Evolutionary conservation across 2,888 invertebrate species (phyloP).

Genomic region (Erynnis tages): DNA sequence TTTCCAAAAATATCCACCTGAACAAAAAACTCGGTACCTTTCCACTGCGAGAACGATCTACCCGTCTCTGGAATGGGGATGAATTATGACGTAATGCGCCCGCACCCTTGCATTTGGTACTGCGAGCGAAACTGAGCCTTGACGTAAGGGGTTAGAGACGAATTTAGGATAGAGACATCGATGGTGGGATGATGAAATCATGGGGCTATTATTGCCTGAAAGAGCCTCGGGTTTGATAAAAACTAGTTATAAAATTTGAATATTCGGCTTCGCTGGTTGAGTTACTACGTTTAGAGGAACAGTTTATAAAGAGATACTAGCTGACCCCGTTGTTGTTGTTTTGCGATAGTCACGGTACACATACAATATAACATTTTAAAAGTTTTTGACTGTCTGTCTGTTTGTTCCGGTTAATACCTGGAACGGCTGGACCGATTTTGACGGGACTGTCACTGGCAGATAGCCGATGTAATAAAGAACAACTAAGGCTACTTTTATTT

Average conservation of each 20-base stretch:
- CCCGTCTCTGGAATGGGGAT: slow-evolving; percentile 51
- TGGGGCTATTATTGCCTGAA: slow-evolving; percentile 45
- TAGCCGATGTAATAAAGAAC: no score
- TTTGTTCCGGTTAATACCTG: no score
- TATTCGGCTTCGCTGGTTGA: no score
- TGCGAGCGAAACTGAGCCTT: background rate
- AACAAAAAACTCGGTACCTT: slow-evolving; percentile 53
- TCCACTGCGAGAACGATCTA: slow-evolving; percentile 45
- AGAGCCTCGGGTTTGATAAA: slow-evolving; percentile 33
- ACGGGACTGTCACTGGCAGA: no score
- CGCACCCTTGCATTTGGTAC: slow-evolving; percentile 46
- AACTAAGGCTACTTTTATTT: no score
- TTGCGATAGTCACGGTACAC: no score
- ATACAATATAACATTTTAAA: no score
- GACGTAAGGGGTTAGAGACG: background rate
- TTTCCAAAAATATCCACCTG: slow-evolving; percentile 37
- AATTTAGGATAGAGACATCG: slow-evolving; percentile 23
- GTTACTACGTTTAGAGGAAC: no score
- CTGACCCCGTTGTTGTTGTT: no score
- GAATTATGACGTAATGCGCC: slow-evolving; percentile 66
- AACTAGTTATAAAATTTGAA: slow-evolving; percentile 16
- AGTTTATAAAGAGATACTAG: no score
- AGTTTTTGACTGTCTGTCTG: no score
- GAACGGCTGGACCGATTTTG: no score
- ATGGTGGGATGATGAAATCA: slow-evolving; percentile 46